phyloP scores from a whole-genome alignment of 2,113 vertebrate species.

The Sinocyclocheilus grahami region DNA sequence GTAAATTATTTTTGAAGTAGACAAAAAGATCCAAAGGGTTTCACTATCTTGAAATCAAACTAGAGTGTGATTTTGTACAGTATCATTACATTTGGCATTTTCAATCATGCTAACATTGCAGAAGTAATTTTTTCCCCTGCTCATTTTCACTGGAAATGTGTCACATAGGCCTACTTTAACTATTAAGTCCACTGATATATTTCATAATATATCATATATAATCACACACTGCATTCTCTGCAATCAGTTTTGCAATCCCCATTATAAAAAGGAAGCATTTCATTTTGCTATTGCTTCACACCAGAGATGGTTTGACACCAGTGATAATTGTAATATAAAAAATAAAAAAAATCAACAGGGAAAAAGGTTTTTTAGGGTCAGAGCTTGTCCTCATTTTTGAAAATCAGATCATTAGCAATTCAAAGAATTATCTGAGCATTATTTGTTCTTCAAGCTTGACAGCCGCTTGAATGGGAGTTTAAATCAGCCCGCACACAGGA shows the following conservation, averaged over 20 bases:
- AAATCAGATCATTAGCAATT: not conserved
- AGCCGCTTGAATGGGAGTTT: not conserved
- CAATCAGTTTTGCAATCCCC: not conserved
- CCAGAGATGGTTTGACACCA: not conserved
- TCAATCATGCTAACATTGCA: not conserved
- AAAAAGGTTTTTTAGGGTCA: not conserved
- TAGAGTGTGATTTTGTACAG: too few relatives aligned
- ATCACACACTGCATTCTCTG: not conserved
- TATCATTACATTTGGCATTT: not conserved
- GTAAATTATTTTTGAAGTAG: not conserved
- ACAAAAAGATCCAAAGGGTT: not conserved
- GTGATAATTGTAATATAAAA: not conserved
- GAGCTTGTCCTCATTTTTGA: not conserved
- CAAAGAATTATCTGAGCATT: not conserved
- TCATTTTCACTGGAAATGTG: not conserved
- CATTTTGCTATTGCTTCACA: not conserved
- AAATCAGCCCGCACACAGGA: constrained; percentile 37
- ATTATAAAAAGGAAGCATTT: not conserved
- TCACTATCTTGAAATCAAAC: too few relatives aligned
- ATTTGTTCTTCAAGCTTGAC: not conserved
- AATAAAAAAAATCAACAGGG: too few relatives aligned
- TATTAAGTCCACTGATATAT: not conserved
- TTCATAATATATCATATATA: not conserved
- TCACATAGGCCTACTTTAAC: not conserved
- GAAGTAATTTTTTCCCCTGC: not conserved